phyloP scores from a whole-genome alignment of 2,888 invertebrate species.

The Xylocampa areola region DNA sequence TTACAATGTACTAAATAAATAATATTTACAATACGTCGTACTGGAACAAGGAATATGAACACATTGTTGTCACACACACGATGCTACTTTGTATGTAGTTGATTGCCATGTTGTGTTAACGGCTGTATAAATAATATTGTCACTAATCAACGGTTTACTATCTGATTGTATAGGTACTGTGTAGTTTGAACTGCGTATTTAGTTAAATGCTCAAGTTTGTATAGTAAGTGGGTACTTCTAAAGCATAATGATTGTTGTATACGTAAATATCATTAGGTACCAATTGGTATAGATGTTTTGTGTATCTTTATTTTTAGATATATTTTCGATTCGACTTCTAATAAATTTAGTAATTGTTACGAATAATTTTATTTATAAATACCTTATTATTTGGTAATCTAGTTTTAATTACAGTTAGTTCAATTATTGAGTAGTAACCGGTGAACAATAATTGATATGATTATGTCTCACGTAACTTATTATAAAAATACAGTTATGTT shows the following conservation, averaged over 20 bases:
- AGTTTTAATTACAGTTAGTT: no score
- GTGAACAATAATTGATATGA: no score
- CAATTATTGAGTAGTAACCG: no score
- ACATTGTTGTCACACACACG: neutral
- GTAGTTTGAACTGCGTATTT: neutral
- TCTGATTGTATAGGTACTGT: no score
- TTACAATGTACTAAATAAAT: no score
- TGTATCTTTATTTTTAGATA: constrained; percentile 33
- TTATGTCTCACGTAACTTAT: no score
- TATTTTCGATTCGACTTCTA: constrained; percentile 15
- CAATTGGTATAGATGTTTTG: constrained; percentile 19
- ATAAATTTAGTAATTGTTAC: constrained; percentile 6
- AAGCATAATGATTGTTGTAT: constrained; percentile 7
- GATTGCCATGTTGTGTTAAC: neutral
- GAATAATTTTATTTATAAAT: neutral
- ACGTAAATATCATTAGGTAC: neutral
- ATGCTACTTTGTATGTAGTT: no score
- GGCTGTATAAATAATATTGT: neutral
- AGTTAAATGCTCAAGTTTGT: constrained; percentile 20
- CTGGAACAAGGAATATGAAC: constrained; percentile 3
- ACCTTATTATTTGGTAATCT: no score
- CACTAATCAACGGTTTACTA: neutral
- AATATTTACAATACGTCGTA: neutral
- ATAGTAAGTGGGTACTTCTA: constrained; percentile 15
- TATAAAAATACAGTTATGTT: no score